Conservation (phyloP, 1,140 invertebrate species). For the Brachionus rubens region DNA sequence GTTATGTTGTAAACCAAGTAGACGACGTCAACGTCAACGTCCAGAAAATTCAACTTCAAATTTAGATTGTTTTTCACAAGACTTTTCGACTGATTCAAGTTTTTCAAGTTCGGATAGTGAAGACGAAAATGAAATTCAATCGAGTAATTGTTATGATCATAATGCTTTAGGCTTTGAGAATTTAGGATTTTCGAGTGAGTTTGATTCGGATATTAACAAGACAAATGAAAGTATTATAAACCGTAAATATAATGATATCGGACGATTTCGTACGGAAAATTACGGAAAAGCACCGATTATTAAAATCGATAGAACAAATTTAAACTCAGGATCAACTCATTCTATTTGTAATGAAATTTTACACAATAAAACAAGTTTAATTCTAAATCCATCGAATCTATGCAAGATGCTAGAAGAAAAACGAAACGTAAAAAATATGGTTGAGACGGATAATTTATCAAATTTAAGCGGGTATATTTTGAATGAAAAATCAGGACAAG, state of each 20-base stretch:
- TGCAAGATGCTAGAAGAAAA: neutral
- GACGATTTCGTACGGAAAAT: neutral
- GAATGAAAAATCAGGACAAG: neutral
- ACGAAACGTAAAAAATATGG: neutral
- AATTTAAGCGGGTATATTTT: neutral
- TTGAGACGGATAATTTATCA: neutral
- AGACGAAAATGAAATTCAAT: neutral
- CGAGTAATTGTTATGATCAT: neutral
- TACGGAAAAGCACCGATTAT: too few relatives aligned
- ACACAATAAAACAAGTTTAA: neutral
- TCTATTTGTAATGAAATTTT: neutral
- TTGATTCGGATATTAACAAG: neutral
- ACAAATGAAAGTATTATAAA: neutral
- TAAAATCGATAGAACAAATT: too few relatives aligned
- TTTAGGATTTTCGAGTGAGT: neutral
- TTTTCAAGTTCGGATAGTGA: neutral
- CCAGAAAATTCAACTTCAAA: neutral
- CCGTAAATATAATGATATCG: neutral
- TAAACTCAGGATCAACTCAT: too few relatives aligned
- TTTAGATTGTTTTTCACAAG: constrained; percentile 33
- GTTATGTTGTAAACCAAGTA: neutral
- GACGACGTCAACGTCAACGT: neutral
- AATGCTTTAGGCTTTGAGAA: neutral
- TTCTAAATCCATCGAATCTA: neutral
- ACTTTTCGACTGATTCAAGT: neutral